Evolutionary conservation across 2,888 invertebrate species (phyloP).

Genomic region (Cinara cedri): DNA sequence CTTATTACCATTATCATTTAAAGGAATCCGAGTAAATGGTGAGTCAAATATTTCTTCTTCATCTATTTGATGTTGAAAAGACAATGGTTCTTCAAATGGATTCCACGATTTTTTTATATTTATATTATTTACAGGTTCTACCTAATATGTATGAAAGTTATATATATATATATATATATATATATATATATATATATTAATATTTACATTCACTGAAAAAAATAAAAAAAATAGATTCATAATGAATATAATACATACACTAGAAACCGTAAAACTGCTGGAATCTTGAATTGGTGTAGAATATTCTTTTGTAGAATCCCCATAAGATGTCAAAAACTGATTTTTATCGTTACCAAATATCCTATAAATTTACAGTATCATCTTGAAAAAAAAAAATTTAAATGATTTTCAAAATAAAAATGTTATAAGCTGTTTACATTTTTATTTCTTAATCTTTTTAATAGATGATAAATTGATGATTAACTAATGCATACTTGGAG

Average conservation of each 20-base stretch:
- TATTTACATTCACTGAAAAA: too few species aligned
- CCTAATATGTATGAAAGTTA: constrained; percentile 61
- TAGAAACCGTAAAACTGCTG: constrained; percentile 4
- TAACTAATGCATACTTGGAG: constrained; percentile 69
- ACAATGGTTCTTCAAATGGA: constrained; percentile 75
- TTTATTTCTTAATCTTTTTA: constrained; percentile 17
- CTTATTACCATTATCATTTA: constrained; percentile 38
- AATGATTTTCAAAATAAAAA: not conserved
- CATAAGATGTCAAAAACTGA: constrained; percentile 76
- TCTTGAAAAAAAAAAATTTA: constrained; percentile 25
- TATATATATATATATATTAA: too few species aligned
- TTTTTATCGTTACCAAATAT: constrained; percentile 76
- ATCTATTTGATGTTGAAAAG: constrained; percentile 9
- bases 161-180: too few species aligned
- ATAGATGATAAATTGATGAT: constrained; percentile 15
- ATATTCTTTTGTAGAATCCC: constrained; percentile 70
- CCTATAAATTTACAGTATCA: constrained; percentile 64
- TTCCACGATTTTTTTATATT: constrained; percentile 79
- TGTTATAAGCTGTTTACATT: not conserved
- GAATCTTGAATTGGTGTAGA: constrained; percentile 58
- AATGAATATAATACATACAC: constrained; percentile 29
- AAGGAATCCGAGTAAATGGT: constrained; percentile 5
- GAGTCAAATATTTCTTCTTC: constrained; percentile 33
- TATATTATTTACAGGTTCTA: constrained; percentile 58
- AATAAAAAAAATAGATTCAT: not conserved